Conservation (phyloP, 2,888 invertebrate genomes). For the Loripinus fragilis region DNA sequence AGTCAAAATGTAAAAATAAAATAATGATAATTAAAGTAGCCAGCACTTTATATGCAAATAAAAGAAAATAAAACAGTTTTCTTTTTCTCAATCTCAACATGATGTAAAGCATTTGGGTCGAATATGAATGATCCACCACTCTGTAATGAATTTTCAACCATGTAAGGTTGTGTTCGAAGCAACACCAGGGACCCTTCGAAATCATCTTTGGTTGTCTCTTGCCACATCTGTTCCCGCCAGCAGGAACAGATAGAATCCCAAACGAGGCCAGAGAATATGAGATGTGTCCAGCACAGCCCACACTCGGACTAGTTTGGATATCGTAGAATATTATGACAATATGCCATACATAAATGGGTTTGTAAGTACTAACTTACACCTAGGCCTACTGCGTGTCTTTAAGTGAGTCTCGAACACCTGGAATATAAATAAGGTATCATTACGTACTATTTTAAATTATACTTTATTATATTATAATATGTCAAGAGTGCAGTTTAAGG, state of each 20-base stretch:
- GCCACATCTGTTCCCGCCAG: constrained; percentile 37
- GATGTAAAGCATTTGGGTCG: constrained; percentile 12
- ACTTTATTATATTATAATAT: no score
- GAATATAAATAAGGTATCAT: constrained; percentile 27
- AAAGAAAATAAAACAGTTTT: background rate
- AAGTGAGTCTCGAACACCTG: constrained; percentile 65
- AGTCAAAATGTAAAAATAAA: background rate
- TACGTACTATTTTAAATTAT: no score
- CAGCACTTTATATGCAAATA: constrained; percentile 15
- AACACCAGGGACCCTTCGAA: background rate
- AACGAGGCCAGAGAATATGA: background rate
- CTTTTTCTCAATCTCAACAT: background rate
- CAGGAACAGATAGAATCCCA: constrained; percentile 24
- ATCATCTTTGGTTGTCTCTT: background rate
- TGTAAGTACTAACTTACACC: constrained; percentile 75
- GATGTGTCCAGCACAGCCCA: constrained; percentile 5
- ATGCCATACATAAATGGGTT: constrained; percentile 75
- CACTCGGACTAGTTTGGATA: background rate
- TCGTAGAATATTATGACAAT: constrained; percentile 72
- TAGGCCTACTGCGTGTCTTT: constrained; percentile 77
- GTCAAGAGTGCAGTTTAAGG: no score
- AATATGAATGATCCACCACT: no score
- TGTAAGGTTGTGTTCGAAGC: no score
- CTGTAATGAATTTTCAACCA: no score
- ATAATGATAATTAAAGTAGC: background rate